These are phyloP conservation scores for Danio rerio DNA, from an alignment of 2,113 vertebrate genomes.

Conservation along the genomic window DNA sequence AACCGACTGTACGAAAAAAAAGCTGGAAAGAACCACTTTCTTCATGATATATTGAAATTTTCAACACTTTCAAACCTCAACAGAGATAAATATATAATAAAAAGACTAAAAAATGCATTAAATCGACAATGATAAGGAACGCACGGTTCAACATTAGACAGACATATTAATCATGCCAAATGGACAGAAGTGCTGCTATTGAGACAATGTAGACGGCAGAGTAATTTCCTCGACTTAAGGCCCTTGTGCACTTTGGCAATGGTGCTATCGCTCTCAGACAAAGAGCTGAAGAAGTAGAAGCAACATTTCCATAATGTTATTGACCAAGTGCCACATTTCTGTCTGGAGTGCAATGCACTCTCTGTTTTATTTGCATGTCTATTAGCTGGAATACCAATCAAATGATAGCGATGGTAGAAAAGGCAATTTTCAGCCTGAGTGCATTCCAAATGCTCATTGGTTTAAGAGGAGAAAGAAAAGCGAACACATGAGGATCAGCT, in stretches of 20 bases:
- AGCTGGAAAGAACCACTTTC: background rate
- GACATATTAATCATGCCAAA: slow-evolving; percentile 36
- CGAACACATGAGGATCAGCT: slow-evolving; percentile 15
- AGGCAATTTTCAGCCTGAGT: slow-evolving; percentile 73
- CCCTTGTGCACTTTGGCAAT: slow-evolving; percentile 53
- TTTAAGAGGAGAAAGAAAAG: slow-evolving; percentile 27
- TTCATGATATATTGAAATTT: background rate
- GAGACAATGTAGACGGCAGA: slow-evolving; percentile 15
- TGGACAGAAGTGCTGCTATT: slow-evolving; percentile 11
- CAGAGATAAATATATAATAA: slow-evolving; percentile 13
- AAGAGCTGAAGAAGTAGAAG: slow-evolving; percentile 53
- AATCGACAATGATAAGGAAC: background rate
- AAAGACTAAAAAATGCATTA: slow-evolving; percentile 24
- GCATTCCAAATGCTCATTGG: slow-evolving; percentile 59
- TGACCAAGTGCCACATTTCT: slow-evolving; percentile 63
- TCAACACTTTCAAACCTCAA: background rate
- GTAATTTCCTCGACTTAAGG: slow-evolving; percentile 63
- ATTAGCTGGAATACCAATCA: slow-evolving; percentile 64
- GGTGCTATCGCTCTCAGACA: slow-evolving; percentile 70
- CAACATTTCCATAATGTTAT: slow-evolving; percentile 74
- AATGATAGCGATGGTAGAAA: slow-evolving; percentile 59
- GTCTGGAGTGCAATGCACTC: slow-evolving; percentile 33
- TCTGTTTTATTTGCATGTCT: slow-evolving; percentile 70
- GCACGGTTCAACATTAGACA: slow-evolving; percentile 14
- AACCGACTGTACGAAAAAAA: too few species aligned